These are phyloP conservation scores for Machaerirhynchus nigripectus DNA, from an alignment of 2,113 vertebrate species.

Conservation along the genomic window DNA sequence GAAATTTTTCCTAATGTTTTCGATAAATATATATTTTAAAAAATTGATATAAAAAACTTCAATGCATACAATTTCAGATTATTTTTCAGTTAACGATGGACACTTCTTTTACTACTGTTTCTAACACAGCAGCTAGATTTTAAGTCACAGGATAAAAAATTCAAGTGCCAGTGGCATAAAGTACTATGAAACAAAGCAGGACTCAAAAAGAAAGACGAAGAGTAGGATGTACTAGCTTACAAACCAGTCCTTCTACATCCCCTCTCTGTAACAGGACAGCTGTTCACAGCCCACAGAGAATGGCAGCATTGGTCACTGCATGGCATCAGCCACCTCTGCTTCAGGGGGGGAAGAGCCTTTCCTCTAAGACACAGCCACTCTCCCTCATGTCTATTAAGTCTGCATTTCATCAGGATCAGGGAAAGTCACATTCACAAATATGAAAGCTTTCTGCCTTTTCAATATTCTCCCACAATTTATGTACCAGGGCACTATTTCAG, in stretches of 20 bases:
- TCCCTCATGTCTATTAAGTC: not conserved
- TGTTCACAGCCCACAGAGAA: not conserved
- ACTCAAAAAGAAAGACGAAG: not conserved
- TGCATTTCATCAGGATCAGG: not conserved
- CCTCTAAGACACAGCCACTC: fast-evolving
- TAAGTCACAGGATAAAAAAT: not conserved
- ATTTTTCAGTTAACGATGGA: not conserved
- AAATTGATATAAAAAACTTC: not conserved
- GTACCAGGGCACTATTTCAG: not conserved
- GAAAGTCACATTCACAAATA: not conserved
- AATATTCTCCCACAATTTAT: not conserved
- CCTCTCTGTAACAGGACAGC: fast-evolving
- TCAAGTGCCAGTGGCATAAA: not conserved
- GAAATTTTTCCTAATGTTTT: not conserved
- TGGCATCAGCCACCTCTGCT: not conserved
- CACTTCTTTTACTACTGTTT: not conserved
- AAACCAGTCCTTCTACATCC: not conserved
- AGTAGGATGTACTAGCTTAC: not conserved
- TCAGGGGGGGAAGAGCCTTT: not conserved
- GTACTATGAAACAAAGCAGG: not conserved
- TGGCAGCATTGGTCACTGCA: fast-evolving
- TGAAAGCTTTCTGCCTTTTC: not conserved
- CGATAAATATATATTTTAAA: not conserved
- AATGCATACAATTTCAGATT: not conserved
- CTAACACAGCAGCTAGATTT: not conserved